Evolutionary conservation across 1,140 invertebrate genomes (phyloP), one percentile per base, ranked within the genome.

Genomic region (Zaprionus inermis): DNA sequence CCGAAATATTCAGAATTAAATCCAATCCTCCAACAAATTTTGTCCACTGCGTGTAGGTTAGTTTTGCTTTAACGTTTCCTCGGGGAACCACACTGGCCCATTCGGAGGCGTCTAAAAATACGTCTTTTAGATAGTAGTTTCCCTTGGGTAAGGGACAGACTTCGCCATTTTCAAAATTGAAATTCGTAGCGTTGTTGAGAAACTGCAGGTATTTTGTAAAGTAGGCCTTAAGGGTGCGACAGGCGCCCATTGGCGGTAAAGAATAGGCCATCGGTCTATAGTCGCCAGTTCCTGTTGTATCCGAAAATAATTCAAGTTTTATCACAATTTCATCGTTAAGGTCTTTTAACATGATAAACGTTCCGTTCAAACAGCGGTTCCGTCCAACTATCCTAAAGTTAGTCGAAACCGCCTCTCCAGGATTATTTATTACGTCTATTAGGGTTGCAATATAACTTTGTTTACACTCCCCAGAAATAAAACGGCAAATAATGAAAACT

Each of bases 291-390:
- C 76, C 70, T 5, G 10, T 20, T 1, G 67, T 14, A 22, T 74
- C 72, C 2, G 81, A 60, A 5, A 38, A 73, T 0, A 83, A 11
- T 12, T 65, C 55, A 3, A 80, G 18, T 12, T 32, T 22, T 18
- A 73, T 16, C 14, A 28, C 24, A 3, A 32, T 22, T 28, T 72
- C 38, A 51, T 75, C 57, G 28, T 22, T 30, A 16, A 83, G 7
- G n/a, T 78, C 75, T 11, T 65, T 28, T 2, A 75, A 12, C 1
- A 78, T 3, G 10, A 12, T 38, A 1, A 67, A 0, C 0, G 71
- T 70, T 18, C 78, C 80, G 49, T 83, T 83, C 4, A 83, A 4
- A 9, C 38, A 22, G 1, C 67, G 73, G 20, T 76, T n/a, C 0
- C 77, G 71, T 4, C 78, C 69, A n/a, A 80, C 14, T 9, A 70